Evolutionary conservation across 2,113 vertebrate species (phyloP).

Genomic region (Heterotilapia buettikoferi): DNA sequence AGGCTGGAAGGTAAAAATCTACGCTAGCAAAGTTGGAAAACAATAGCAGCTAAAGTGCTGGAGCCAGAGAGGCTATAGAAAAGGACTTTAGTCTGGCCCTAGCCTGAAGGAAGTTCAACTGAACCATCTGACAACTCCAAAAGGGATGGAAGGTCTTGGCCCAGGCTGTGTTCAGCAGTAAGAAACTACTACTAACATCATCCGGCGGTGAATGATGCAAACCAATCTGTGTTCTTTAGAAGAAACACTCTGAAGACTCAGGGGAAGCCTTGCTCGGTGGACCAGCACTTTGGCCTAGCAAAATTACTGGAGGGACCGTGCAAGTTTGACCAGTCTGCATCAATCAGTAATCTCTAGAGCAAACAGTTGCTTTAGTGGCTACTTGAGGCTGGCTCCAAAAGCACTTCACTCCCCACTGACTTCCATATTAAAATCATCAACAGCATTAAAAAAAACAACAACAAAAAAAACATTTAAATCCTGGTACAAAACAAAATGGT

Average conservation of each 20-base stretch:
- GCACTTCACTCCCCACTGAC: neutral
- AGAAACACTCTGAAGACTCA: neutral
- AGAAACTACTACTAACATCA: neutral
- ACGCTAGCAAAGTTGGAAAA: neutral
- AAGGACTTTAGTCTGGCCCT: neutral
- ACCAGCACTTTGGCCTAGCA: neutral
- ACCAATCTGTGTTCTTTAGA: neutral
- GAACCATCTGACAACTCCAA: neutral
- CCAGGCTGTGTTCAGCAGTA: neutral
- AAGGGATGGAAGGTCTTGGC: neutral
- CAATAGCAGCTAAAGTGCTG: neutral
- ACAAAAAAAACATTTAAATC: neutral
- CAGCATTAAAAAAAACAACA: neutral
- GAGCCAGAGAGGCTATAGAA: neutral
- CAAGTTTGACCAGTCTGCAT: neutral
- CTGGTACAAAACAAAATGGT: neutral
- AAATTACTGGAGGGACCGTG: neutral
- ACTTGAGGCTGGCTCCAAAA: neutral
- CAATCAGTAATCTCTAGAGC: neutral
- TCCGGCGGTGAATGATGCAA: neutral
- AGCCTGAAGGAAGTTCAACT: neutral
- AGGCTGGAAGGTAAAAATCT: neutral
- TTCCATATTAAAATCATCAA: neutral
- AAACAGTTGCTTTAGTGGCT: neutral
- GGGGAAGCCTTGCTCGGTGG: neutral